Evolutionary conservation across 2,113 vertebrate genomes (phyloP), one percentile per base, ranked within the genome.

Genomic region (Gadus chalcogrammus): DNA sequence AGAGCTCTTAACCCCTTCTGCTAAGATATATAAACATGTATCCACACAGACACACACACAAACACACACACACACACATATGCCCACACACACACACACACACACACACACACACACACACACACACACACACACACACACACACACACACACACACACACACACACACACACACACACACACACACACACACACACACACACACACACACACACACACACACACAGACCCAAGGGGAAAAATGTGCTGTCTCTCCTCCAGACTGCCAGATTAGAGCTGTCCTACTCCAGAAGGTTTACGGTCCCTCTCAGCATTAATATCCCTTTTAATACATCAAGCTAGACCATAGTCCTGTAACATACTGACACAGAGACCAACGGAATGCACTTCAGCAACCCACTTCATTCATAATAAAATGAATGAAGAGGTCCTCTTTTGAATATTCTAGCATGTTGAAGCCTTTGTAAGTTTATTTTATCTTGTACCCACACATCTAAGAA

Each of bases 311-410:
- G 77, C 42, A 68, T 64, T 84, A 86, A 88, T 82, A 77, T 48
- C 74, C 61, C 68, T 82, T 78, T 74, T 71, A 68, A 68, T 76
- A 65, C 68, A 79, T 65, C 64, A 67, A 68, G 79, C 77, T 83
- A 83, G 80, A 78, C 74, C 67, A 82, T 81, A 82, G 77, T 68
- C 35, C 79, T 69, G 66, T 73, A 82, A 82, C 84, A 82, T 79
- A 81, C 74, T 53, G 64, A 73, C 84, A 81, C 77, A 72, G 24
- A 79, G 68, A 72, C 75, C 55, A 84, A 65, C 35, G 11, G 38
- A 55, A 76, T 63, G 71, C 60, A 67, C 63, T 78, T 79, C 61
- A 70, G 64, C 31, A 24, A 53, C 71, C 53, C 27, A 69, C 66
- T 61, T 77, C 56, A 65, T 18, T 69, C 68, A 31, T 13, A 13